phyloP scores from a whole-genome alignment of 2,888 invertebrate genomes.

The Aphidoletes aphidimyza region DNA sequence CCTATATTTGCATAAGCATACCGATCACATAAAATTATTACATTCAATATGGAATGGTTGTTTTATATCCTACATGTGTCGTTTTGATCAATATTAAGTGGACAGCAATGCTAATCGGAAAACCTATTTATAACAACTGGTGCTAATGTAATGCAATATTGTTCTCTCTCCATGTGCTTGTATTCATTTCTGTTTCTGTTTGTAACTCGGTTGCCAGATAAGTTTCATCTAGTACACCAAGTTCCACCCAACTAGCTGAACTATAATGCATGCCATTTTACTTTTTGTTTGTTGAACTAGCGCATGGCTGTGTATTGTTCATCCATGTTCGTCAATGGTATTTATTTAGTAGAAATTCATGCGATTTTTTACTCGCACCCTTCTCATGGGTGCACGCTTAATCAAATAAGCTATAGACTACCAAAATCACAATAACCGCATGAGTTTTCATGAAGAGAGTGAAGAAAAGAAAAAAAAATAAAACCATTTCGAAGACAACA shows the following conservation, averaged over 20 bases:
- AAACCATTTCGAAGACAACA: not conserved
- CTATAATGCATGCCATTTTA: not conserved
- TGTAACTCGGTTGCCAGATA: not conserved
- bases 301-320: no score
- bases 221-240: slow-evolving; percentile 9
- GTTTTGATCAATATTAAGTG: slow-evolving; percentile 16
- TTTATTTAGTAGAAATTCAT: not conserved
- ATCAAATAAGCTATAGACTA: not conserved
- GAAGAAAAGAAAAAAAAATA: not conserved
- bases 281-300: not conserved
- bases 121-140: slow-evolving; percentile 1
- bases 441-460: not conserved
- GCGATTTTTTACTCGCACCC: not conserved
- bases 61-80: not conserved
- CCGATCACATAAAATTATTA: not conserved
- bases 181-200: not conserved
- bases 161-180: not conserved
- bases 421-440: not conserved
- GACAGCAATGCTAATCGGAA: not conserved
- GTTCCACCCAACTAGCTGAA: not conserved
- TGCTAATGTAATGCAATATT: slow-evolving; percentile 37
- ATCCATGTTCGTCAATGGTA: no score
- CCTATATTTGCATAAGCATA: not conserved
- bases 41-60: slow-evolving; percentile 19
- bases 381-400: not conserved